Percentiles rank a stretch among this genome's conserved stretches.
phyloP scores from a whole-genome alignment of 2,797 vertebrate genomes.

The Neosalanx taihuensis region DNA sequence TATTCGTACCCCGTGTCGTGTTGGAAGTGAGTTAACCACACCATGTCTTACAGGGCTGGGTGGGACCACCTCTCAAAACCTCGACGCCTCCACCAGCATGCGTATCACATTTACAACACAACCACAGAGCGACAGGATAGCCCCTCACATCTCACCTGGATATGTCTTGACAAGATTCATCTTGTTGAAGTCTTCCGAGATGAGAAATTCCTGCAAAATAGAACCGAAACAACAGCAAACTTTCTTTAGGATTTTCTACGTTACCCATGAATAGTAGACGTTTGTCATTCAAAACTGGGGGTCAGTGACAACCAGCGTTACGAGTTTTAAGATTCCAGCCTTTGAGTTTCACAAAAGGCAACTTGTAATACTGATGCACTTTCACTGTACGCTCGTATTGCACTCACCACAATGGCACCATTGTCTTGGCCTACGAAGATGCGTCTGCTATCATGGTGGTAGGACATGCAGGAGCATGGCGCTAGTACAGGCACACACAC shows the following conservation, averaged over 20 bases:
- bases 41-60: conserved; percentile 11
- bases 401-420: conserved; percentile 90
- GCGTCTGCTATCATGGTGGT: conserved; percentile 93
- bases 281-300: conserved; percentile 13
- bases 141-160: conserved; percentile 78
- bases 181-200: conserved; percentile 98
- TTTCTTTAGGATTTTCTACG: too few relatives aligned
- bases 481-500: conserved; percentile 65
- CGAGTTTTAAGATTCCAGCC: not conserved
- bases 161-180: conserved; percentile 98
- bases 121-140: not conserved
- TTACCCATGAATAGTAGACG: not conserved
- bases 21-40: conserved; percentile 7
- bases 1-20: not conserved
- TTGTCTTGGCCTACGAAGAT: conserved; percentile 98
- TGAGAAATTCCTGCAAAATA: conserved; percentile 86
- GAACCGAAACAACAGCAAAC: too few relatives aligned
- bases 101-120: not conserved
- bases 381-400: conserved; percentile 8
- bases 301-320: conserved; percentile 16
- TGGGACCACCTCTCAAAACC: conserved; percentile 7
- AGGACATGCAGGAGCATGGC: conserved; percentile 90
- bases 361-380: not conserved
- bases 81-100: not conserved
- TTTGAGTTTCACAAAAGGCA: not conserved